Evolutionary conservation across 2,113 vertebrate genomes (phyloP), one percentile per base, ranked within the genome.

Genomic region (Ibidorhyncha struthersii): DNA sequence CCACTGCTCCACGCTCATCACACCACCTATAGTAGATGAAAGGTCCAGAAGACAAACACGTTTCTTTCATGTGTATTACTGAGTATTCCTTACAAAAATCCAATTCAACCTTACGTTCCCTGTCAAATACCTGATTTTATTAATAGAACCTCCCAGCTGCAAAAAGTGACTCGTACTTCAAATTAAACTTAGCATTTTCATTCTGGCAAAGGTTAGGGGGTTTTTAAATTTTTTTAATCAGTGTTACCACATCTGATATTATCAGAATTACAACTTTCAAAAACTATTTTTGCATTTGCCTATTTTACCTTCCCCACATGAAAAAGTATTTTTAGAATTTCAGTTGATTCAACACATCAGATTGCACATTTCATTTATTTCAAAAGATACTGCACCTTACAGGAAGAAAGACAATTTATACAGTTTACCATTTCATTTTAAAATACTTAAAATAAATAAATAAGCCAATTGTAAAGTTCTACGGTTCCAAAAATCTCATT

Each of bases 1-100:
- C 94, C 93, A 94, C 66, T 78, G 93, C 96, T 97, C 91, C 23
- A 9, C 40, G 76, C 97, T 96, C 97, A 97, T 95, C 96, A 66
- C 96, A 90, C 83, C 82, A 95, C 94, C 93, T 86, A 79, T 55
- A 89, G 95, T 18, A 92, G 94, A 96, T 94, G 93, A 97, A 97
- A 97, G 95, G 89, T 86, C 95, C 95, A 91, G 86, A 49, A 69
- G 43, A 97, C 81, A 96, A 83, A 94, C 69, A 21, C 52, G 9
- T 34, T 91, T n/a, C 95, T 90, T 85, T 92, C 85, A 96, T 80
- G 88, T 34, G 89, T 34, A n/a, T 27, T 65, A 86, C 63, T 34
- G 38, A 77, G 20, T 36, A 53, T 21, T 79, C 88, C 84, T 61
- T 2, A 34, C 2, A 15, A 88, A 93, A 91, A 89, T 11, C 62